Evolutionary conservation across 2,888 invertebrate genomes (phyloP).

Genomic region (Griposia aprilina): DNA sequence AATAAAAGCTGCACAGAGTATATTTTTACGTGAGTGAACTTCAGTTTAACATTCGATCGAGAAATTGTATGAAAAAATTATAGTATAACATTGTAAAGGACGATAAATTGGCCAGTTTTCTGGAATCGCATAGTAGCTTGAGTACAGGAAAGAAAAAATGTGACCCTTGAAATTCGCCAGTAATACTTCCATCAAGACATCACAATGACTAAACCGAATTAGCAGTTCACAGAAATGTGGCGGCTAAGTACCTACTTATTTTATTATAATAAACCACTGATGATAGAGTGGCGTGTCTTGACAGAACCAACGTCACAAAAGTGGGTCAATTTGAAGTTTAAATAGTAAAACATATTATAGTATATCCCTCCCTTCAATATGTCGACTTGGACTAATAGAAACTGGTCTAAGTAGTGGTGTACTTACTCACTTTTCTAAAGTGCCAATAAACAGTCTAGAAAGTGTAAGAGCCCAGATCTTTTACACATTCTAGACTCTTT

Average conservation of each 20-base stretch:
- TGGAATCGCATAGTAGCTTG: neutral
- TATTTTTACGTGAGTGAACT: neutral
- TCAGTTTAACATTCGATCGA: constrained; percentile 9
- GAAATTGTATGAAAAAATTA: constrained; percentile 9
- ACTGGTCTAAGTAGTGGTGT: neutral
- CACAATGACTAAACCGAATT: neutral
- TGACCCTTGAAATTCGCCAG: neutral
- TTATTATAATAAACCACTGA: constrained; percentile 12
- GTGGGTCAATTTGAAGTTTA: constrained; percentile 19
- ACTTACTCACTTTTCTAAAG: too few relatives aligned
- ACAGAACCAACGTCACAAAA: constrained; percentile 20
- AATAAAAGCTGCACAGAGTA: constrained; percentile 9
- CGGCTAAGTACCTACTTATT: neutral
- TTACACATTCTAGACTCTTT: neutral
- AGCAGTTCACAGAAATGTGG: constrained; percentile 16
- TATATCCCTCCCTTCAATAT: neutral
- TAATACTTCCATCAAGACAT: constrained; percentile 1
- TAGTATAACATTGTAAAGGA: neutral
- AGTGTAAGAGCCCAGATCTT: neutral
- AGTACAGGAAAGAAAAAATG: neutral
- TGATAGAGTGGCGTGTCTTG: constrained; percentile 30
- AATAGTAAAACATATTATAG: constrained; percentile 1
- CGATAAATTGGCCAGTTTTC: neutral
- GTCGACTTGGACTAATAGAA: neutral
- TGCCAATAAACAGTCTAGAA: too few relatives aligned